These are phyloP conservation scores for Alectoris magna DNA, from an alignment of 2,797 vertebrate genomes.

Conservation along the genomic window DNA sequence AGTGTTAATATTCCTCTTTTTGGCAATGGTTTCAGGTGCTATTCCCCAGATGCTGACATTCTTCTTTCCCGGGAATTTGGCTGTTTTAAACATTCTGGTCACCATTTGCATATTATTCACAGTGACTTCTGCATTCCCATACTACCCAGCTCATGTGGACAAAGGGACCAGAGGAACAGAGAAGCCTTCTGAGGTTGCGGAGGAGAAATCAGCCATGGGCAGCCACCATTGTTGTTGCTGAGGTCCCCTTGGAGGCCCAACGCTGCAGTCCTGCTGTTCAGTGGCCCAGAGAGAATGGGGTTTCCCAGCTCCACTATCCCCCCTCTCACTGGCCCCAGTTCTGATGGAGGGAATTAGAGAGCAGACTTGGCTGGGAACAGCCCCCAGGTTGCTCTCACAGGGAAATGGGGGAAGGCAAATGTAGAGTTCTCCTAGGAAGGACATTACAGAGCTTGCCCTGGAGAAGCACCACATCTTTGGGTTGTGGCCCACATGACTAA, in stretches of 20 bases:
- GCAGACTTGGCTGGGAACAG: constrained; percentile 57
- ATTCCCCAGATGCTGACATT: neutral
- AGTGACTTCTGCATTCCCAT: neutral
- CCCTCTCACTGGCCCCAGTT: constrained; percentile 48
- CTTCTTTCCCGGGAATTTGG: neutral
- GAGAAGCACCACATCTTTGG: neutral
- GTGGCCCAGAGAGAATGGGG: neutral
- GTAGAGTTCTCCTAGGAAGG: neutral
- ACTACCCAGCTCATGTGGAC: neutral
- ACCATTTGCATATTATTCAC: neutral
- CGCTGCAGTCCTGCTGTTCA: neutral
- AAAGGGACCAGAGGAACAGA: constrained; percentile 42
- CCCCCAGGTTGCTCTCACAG: constrained; percentile 50
- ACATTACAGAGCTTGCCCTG: constrained; percentile 4
- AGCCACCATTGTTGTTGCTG: neutral
- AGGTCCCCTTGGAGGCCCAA: neutral
- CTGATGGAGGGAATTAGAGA: constrained; percentile 34
- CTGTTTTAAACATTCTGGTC: neutral
- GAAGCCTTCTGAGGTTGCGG: neutral
- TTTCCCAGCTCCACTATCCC: neutral
- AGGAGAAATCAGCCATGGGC: neutral
- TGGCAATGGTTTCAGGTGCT: neutral
- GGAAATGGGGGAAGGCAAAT: constrained; percentile 30
- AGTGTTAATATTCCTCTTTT: neutral
- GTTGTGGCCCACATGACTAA: constrained; percentile 36